phyloP scores from a whole-genome alignment of 1,140 invertebrate genomes.

The Drosophila lini region DNA sequence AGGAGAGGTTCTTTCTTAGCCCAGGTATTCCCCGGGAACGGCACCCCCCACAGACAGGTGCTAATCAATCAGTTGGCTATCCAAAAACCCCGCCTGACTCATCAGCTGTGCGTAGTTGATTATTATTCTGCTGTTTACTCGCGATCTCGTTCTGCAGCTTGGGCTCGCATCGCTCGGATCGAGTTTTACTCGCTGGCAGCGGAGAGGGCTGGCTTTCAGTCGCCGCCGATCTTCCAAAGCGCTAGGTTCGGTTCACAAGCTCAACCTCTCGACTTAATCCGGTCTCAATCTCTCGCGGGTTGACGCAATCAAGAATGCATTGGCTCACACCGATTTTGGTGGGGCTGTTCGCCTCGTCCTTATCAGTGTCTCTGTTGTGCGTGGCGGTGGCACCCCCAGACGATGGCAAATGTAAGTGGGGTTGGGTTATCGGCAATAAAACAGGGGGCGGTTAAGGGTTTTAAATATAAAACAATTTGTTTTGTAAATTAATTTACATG shows the following conservation, averaged over 20 bases:
- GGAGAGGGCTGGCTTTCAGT: slow-evolving; percentile 40
- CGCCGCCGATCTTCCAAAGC: slow-evolving; percentile 65
- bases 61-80: slow-evolving; percentile 48
- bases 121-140: slow-evolving; percentile 27
- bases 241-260: slow-evolving; percentile 48
- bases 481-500: slow-evolving; percentile 1
- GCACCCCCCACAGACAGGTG: slow-evolving; percentile 7
- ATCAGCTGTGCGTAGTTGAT: slow-evolving; percentile 50
- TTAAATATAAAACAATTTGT: slow-evolving; percentile 1
- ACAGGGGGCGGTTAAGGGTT: slow-evolving; percentile 5
- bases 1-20: not conserved
- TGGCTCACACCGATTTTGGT: slow-evolving; percentile 32
- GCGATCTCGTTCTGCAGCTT: slow-evolving; percentile 29
- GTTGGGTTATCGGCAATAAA: not conserved
- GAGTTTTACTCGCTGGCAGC: slow-evolving; percentile 38
- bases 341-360: slow-evolving; percentile 35
- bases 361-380: slow-evolving; percentile 54
- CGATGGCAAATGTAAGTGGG: slow-evolving; percentile 81
- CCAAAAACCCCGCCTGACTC: slow-evolving; percentile 64
- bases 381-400: slow-evolving; percentile 52
- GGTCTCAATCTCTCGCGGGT: slow-evolving; percentile 13
- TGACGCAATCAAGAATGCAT: slow-evolving; percentile 55
- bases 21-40: slow-evolving; percentile 14
- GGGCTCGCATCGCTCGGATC: slow-evolving; percentile 24
- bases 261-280: slow-evolving; percentile 3